phyloP scores from a whole-genome alignment of 1,140 invertebrate species.

The Cotesia vestalis region DNA sequence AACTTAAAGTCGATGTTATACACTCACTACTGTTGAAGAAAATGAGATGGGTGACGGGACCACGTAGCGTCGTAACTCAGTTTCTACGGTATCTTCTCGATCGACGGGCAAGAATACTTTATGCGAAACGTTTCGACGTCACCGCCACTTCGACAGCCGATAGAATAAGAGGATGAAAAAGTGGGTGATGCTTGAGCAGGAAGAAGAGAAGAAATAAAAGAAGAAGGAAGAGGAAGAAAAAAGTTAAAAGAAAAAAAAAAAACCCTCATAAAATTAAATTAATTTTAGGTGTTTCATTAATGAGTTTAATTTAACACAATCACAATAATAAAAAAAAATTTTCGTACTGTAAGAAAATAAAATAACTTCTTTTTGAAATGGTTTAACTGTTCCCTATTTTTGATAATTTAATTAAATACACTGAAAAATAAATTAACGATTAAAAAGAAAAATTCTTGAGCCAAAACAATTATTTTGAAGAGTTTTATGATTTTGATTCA shows the following conservation, averaged over 20 bases:
- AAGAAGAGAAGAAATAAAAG: constrained; percentile 29
- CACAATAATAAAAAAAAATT: too few relatives aligned
- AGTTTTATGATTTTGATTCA: too few relatives aligned
- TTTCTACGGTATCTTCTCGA: constrained; percentile 47
- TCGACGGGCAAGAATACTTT: constrained; percentile 60
- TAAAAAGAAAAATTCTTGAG: too few relatives aligned
- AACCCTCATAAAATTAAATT: background rate
- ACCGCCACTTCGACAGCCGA: constrained; percentile 40
- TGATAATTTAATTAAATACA: too few relatives aligned
- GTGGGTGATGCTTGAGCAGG: background rate
- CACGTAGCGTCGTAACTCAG: constrained; percentile 54
- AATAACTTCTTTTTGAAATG: too few relatives aligned
- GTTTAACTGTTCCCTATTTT: too few relatives aligned
- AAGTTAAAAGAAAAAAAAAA: too few relatives aligned
- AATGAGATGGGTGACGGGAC: constrained; percentile 39
- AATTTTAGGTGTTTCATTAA: too few relatives aligned
- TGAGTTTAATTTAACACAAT: too few relatives aligned
- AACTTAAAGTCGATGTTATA: constrained; percentile 10
- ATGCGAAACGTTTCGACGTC: constrained; percentile 58
- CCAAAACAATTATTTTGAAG: too few relatives aligned
- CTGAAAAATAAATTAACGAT: too few relatives aligned
- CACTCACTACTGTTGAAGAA: constrained; percentile 18
- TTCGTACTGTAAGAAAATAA: too few relatives aligned
- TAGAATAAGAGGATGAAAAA: constrained; percentile 23
- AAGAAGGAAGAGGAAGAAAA: background rate